phyloP scores from a whole-genome alignment of 2,797 vertebrate genomes.

The Sebastes minor region DNA sequence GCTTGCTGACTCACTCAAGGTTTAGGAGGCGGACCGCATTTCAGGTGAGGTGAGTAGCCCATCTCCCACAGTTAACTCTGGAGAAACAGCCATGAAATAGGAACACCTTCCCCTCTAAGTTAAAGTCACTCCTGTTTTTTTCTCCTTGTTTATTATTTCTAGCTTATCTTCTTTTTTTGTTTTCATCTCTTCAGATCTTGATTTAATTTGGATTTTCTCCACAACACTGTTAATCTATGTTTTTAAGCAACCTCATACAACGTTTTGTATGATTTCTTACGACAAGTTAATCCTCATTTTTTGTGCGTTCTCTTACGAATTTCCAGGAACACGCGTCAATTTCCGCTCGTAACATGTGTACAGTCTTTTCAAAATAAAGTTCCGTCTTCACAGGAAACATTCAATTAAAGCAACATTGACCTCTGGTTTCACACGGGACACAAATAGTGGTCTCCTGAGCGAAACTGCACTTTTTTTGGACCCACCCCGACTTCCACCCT shows the following conservation, averaged over 20 bases:
- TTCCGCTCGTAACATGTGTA: too few relatives aligned
- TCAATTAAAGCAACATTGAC: neutral
- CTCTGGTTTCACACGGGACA: neutral
- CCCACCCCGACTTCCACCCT: too few relatives aligned
- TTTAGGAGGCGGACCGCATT: slow-evolving; percentile 40
- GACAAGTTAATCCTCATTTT: too few relatives aligned
- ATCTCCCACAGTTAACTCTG: slow-evolving; percentile 31
- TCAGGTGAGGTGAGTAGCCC: slow-evolving; percentile 10
- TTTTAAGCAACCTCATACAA: too few relatives aligned
- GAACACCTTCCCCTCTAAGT: slow-evolving; percentile 13
- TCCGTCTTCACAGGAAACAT: too few relatives aligned
- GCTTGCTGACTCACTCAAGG: slow-evolving; percentile 50
- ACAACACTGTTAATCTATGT: neutral
- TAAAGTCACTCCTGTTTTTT: slow-evolving; percentile 15
- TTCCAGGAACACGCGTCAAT: too few relatives aligned
- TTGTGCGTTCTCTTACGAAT: too few relatives aligned
- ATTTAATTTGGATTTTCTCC: neutral
- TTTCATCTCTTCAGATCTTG: neutral
- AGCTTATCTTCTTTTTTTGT: neutral
- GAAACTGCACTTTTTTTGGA: too few relatives aligned
- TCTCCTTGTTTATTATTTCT: neutral
- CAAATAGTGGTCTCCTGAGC: neutral
- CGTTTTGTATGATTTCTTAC: too few relatives aligned
- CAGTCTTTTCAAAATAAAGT: too few relatives aligned
- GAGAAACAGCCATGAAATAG: slow-evolving; percentile 45